These are phyloP conservation scores for Apostichopus japonicus DNA, from an alignment of 35 echinoderm and acorn worm species.

Conservation along the genomic window DNA sequence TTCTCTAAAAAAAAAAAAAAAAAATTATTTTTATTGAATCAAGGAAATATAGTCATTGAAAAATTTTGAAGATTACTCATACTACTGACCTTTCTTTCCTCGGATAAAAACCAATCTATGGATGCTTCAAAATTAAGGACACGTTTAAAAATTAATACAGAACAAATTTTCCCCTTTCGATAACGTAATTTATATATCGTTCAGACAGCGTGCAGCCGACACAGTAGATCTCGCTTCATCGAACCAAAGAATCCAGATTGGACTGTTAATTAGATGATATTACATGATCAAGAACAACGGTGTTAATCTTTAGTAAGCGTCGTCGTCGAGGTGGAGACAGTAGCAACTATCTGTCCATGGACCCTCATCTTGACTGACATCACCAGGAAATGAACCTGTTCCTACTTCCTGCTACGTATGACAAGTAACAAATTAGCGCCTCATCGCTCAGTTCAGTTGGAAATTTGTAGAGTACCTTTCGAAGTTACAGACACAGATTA, in stretches of 20 bases:
- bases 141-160: no score
- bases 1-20: no score
- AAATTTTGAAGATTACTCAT: no score
- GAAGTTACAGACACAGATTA: not conserved
- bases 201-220: not conserved
- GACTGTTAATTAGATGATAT: not conserved
- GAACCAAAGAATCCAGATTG: not conserved
- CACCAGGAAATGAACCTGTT: not conserved
- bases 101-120: no score
- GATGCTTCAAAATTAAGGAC: no score
- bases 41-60: no score
- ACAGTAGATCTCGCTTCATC: not conserved
- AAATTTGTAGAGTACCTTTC: not conserved
- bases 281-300: not conserved
- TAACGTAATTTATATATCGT: no score
- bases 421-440: not conserved
- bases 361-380: not conserved
- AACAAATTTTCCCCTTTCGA: no score
- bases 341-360: not conserved
- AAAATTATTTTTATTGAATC: no score
- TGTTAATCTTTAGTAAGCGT: not conserved
- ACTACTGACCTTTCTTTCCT: no score
- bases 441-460: not conserved
- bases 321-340: not conserved
- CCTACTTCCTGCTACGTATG: not conserved